These are phyloP conservation scores for Periophthalmodon schlosseri DNA, from an alignment of 2,113 vertebrate species.

Conservation along the genomic window DNA sequence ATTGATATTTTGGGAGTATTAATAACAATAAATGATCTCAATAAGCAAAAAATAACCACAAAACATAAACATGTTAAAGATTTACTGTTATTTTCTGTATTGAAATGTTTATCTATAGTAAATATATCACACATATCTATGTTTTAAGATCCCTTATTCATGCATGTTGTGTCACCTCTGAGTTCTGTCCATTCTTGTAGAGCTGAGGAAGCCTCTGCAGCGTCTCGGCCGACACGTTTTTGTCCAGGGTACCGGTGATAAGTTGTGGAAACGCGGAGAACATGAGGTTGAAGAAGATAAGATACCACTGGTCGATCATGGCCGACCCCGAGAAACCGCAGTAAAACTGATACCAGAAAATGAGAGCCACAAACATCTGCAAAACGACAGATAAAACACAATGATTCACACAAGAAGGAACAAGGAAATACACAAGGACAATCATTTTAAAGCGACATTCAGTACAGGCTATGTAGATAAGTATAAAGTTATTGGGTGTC, in stretches of 20 bases:
- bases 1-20: too few species aligned
- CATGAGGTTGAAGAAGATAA: slow-evolving; percentile 98
- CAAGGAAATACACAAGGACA: not conserved
- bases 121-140: too few species aligned
- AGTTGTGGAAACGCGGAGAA: slow-evolving; percentile 98
- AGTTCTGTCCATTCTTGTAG: slow-evolving; percentile 91
- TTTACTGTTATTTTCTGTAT: too few species aligned
- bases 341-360: slow-evolving; percentile 99
- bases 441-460: not conserved
- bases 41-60: too few species aligned
- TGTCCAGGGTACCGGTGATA: slow-evolving; percentile 94
- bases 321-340: slow-evolving; percentile 95
- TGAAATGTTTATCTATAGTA: too few species aligned
- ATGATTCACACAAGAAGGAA: not conserved
- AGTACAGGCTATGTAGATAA: not conserved
- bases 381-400: slow-evolving; percentile 10
- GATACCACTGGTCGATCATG: slow-evolving; percentile 98
- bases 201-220: slow-evolving; percentile 89
- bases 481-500: not conserved
- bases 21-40: too few species aligned
- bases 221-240: slow-evolving; percentile 86
- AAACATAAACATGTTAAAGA: too few species aligned
- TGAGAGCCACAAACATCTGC: slow-evolving; percentile 96
- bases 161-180: slow-evolving; percentile 77
- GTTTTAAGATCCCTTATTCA: too few species aligned